phyloP scores from a whole-genome alignment of 2,113 vertebrate species.

The Eretmochelys imbricata region DNA sequence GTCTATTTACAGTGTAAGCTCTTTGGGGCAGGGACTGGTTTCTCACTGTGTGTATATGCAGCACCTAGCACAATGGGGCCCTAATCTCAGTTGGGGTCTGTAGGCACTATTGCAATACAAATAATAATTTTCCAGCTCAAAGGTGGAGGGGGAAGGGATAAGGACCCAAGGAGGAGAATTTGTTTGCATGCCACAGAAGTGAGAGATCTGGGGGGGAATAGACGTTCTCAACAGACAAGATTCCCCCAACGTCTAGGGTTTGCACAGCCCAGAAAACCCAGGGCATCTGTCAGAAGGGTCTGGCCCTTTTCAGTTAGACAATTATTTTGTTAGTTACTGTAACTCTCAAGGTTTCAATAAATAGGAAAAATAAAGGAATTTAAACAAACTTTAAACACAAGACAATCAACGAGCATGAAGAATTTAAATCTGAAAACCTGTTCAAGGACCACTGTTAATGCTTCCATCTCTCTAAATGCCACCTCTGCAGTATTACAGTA shows the following conservation, averaged over 20 bases:
- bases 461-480: conserved; percentile 34
- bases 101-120: neutral
- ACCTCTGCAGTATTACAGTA: conserved; percentile 9
- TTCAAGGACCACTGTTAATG: conserved; percentile 42
- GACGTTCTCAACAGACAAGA: neutral
- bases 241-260: neutral
- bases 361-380: neutral
- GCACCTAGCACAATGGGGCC: neutral
- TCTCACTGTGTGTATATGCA: neutral
- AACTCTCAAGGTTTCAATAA: neutral
- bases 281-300: neutral
- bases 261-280: neutral
- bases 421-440: neutral
- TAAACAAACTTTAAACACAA: conserved; percentile 11
- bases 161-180: neutral
- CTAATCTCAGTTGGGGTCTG: neutral
- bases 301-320: neutral
- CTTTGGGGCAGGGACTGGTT: neutral
- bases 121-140: conserved; percentile 19
- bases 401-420: neutral
- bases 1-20: neutral
- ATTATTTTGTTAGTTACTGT: neutral
- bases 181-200: neutral
- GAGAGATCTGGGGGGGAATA: neutral
- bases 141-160: neutral